A percentile compares a stretch with the other conserved stretches of the same genome.
Conservation (phyloP, 2,113 vertebrate species). For the Trichomycterus rosablanca region DNA sequence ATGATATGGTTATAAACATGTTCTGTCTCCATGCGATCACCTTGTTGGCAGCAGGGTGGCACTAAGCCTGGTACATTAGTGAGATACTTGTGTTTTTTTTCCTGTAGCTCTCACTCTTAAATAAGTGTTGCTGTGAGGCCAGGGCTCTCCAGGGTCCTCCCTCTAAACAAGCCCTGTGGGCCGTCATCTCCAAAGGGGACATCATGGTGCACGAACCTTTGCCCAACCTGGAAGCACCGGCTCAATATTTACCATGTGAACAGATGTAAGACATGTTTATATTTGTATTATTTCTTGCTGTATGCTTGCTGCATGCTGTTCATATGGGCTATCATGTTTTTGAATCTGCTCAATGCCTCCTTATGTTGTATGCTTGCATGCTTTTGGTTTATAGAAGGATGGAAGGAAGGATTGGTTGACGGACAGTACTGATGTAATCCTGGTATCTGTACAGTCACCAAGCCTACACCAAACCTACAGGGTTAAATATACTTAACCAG, state of each 20-base stretch:
- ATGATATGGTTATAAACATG: too few species aligned
- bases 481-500: too few species aligned
- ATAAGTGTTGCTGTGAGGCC: constrained; percentile 82
- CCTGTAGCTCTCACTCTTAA: constrained; percentile 81
- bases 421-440: too few species aligned
- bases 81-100: constrained; percentile 6
- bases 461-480: too few species aligned
- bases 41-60: too few species aligned
- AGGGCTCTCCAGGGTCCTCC: constrained; percentile 76
- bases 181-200: constrained; percentile 89
- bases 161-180: constrained; percentile 88
- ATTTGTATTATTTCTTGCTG: background rate
- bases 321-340: too few species aligned
- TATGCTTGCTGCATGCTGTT: constrained; percentile 1
- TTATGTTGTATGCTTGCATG: background rate
- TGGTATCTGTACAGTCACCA: too few species aligned
- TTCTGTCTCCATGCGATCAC: too few species aligned
- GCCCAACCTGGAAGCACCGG: constrained; percentile 71
- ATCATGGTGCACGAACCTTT: constrained; percentile 89
- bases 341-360: background rate
- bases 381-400: too few species aligned
- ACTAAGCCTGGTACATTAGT: too few species aligned
- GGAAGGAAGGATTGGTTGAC: too few species aligned
- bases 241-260: constrained; percentile 75
- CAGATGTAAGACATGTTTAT: constrained; percentile 78